A percentile compares a stretch with the other conserved stretches of the same genome.
These are phyloP conservation scores for Acleris literana DNA, from an alignment of 2,888 invertebrate genomes.

Conservation along the genomic window DNA sequence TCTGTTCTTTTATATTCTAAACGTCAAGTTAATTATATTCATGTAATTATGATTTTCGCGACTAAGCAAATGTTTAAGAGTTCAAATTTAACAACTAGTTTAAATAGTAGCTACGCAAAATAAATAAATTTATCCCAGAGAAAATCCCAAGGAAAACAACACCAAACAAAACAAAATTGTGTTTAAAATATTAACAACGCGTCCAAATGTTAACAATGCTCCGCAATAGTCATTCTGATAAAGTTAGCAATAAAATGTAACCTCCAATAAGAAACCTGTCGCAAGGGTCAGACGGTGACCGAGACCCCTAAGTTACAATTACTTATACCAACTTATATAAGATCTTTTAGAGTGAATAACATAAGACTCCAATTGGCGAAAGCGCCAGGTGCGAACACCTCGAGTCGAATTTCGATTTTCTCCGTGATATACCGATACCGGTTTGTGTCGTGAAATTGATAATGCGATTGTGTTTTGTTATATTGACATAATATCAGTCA, in stretches of 20 bases:
- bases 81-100: too few species aligned
- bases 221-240: not conserved
- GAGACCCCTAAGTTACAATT: conserved; percentile 54
- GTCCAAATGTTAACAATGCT: too few species aligned
- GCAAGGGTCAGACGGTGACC: conserved; percentile 61
- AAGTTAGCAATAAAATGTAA: conserved; percentile 21
- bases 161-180: too few species aligned
- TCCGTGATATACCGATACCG: conserved; percentile 60
- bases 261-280: conserved; percentile 32
- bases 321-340: conserved; percentile 59
- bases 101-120: too few species aligned
- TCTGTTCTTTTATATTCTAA: too few species aligned
- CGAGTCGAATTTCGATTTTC: conserved; percentile 65
- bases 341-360: conserved; percentile 38
- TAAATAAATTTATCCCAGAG: too few species aligned
- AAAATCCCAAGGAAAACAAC: too few species aligned
- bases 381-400: conserved; percentile 63
- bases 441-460: conserved; percentile 26
- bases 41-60: too few species aligned
- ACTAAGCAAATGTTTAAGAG: too few species aligned
- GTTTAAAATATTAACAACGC: too few species aligned
- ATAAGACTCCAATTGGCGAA: conserved; percentile 58
- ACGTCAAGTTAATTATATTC: too few species aligned
- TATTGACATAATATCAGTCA: conserved; percentile 14
- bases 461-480: conserved; percentile 24